Evolutionary conservation across 2,113 vertebrate species (phyloP), one percentile per base, ranked within the genome.

Genomic region (Capricornis sumatraensis): DNA sequence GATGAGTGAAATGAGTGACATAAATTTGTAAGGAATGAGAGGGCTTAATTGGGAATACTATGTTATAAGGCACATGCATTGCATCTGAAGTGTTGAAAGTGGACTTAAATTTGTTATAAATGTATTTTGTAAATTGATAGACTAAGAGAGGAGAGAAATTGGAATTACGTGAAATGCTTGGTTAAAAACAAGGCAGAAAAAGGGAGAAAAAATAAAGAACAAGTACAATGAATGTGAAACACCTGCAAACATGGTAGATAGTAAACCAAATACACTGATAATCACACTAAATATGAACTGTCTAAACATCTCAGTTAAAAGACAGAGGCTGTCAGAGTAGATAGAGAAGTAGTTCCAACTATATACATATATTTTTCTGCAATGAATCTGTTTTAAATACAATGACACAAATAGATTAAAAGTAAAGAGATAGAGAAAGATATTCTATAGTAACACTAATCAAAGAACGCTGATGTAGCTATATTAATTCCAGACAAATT

Each of bases 51-150:
- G 27, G 28, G n/a, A 81, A 60, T 74, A 60, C 50, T 58, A 6
- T 33, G 9, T 86, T 86, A 25, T 94, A 74, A 87, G 23, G 2
- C 47, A 91, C 6, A 19, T 53, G 43, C 11, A 15, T 53, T 91
- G 16, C 28, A 71, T 94, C 33, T 87, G 28, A 94, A 74, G 52
- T 53, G 15, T 81, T 86, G 21, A 87, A 96, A 94, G 19, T 71
- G 12, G 50, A 91, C 21, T 90, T 86, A 71, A 81, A 94, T 90
- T 79, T 91, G 71, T 81, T 90, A 45, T n/a, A 94, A 96, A 91
- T 60, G 2, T 81, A 82, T 82, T 19, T 71, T 91, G 7, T 25
- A 82, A 91, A 74, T 52, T 87, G 33, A 55, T 91, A 86, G 40
- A 30, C n/a, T 94, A 71, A 53, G 11, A 89, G 12, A 50, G 13